Base-by-base conservation (phyloP, 2,113 vertebrate species). In the Leptobrachium ailaonicum region DNA sequence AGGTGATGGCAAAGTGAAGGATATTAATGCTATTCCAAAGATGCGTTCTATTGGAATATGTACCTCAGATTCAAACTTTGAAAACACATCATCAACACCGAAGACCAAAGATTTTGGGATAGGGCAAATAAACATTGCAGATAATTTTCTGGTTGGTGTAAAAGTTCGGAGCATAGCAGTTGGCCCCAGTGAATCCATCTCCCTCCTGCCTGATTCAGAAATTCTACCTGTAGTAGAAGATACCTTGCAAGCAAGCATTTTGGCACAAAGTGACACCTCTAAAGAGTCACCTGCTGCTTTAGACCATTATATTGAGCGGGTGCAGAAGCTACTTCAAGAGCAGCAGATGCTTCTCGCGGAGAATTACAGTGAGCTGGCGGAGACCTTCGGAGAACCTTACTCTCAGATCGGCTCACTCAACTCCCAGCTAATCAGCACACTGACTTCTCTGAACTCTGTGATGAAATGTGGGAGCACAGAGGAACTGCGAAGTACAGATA, bases 331-430 rank as follows among this genome's bases (percentile, higher is more conserved):
- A 79, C 88, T 99, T 80, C 94, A 96, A 71, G 97, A 99, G 71
- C 97, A 99, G 82, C 97, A 99, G 75, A 95, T 91, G 76, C 90
- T 99, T 73, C 92, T 99, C 67, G 95, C 97, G 0, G 96, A 98
- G 89, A 99, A 98, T 87, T 98, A 99, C 76, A 95, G 89, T 6
- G 97, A 99, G 75, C 86, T 99, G 13, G 96, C 96, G 0, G 97
- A 98, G 50, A 96, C 97, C 0, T 99, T 99, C 32, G 96, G 94
- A 4, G 94, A 97, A 82, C 97, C 96, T 0, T 93, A 94, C 79
- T 93, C 95, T 11, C 96, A 99, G 87, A 97, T 99, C 14, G 96
- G 95, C 1, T 95, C 94, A 77, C 94, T 99, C 66, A 99, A 98
- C 89, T 97, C 94, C 0, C 94, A 98, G 85, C 95, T 99, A 83